Conservation (phyloP, 2,113 vertebrate species). For the Dasypus novemcinctus region DNA sequence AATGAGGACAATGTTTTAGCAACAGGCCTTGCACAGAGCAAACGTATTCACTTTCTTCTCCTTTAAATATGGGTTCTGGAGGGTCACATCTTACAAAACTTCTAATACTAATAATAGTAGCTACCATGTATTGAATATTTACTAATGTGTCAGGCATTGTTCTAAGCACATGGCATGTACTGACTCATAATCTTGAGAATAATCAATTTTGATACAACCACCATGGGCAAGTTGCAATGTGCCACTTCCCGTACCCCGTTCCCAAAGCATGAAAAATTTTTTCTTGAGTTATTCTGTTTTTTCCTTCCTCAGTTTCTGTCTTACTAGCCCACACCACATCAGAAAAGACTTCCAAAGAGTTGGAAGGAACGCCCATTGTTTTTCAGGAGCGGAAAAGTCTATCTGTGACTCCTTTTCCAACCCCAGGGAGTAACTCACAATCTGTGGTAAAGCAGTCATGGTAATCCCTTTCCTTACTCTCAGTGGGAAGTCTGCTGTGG, state of each 20-base stretch:
- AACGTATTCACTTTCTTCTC: background rate
- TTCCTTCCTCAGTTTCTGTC: background rate
- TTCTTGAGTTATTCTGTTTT: background rate
- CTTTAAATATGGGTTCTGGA: background rate
- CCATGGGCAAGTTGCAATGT: fast-evolving
- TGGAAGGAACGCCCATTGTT: background rate
- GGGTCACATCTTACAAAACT: background rate
- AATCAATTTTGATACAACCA: background rate
- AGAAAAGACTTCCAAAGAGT: background rate
- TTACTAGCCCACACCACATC: background rate
- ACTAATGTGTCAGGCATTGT: background rate
- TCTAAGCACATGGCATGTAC: background rate
- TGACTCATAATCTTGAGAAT: background rate
- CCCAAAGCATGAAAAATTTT: background rate
- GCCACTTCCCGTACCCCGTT: background rate
- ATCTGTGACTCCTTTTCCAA: background rate
- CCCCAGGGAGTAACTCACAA: background rate
- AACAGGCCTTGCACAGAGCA: background rate
- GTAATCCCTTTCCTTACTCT: background rate
- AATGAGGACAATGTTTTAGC: background rate
- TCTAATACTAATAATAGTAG: background rate
- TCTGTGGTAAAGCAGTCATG: background rate
- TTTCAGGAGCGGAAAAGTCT: background rate
- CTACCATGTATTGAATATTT: background rate
- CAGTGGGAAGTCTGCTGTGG: background rate